phyloP scores from a whole-genome alignment of 2,888 invertebrate species.

The Drosophila testacea region DNA sequence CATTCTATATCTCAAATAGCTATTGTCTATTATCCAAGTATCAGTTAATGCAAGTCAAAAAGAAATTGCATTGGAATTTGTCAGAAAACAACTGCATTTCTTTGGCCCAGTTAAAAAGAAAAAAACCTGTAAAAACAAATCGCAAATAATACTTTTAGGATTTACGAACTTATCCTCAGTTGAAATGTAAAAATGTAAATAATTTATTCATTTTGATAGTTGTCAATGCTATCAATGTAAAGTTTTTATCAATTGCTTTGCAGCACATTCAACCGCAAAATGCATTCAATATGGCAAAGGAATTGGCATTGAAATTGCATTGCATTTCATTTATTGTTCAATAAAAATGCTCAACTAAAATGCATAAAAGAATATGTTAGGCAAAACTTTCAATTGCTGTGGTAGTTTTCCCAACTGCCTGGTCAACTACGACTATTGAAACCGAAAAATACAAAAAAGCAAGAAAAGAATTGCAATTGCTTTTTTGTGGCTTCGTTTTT shows the following conservation, averaged over 20 bases:
- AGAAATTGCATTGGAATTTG: not conserved
- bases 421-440: conserved; percentile 26
- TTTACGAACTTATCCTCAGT: not conserved
- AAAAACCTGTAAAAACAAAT: not conserved
- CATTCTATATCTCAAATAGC: not conserved
- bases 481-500: conserved; percentile 33
- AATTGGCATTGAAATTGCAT: conserved; percentile 32
- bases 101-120: not conserved
- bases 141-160: not conserved
- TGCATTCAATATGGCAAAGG: conserved; percentile 15
- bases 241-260: conserved; percentile 23
- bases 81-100: not conserved
- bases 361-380: conserved; percentile 44
- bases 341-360: conserved; percentile 27
- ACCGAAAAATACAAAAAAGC: not conserved
- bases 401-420: conserved; percentile 23
- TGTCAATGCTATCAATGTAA: conserved; percentile 32
- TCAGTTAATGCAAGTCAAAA: not conserved
- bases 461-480: conserved; percentile 31
- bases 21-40: no score
- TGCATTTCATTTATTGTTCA: conserved; percentile 43
- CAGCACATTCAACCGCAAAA: conserved; percentile 30
- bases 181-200: conserved; percentile 12
- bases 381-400: conserved; percentile 29
- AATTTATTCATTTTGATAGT: conserved; percentile 31